Conservation (phyloP, 2,888 invertebrate species). For the Cataglyphis albicans region DNA sequence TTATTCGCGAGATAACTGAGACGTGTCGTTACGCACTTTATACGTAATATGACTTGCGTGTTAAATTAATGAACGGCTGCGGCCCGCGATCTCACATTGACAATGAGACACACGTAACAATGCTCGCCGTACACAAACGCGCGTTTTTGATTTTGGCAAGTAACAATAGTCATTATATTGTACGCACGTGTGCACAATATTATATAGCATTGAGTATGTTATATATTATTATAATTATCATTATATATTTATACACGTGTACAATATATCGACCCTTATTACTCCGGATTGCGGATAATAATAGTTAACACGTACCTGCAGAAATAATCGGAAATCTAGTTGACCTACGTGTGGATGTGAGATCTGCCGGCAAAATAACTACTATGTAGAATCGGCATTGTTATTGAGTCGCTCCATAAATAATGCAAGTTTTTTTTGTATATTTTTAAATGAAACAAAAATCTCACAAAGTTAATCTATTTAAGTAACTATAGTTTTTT, state of each 20-base stretch:
- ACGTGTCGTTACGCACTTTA: conserved; percentile 50
- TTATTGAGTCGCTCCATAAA: conserved; percentile 49
- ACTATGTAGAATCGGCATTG: conserved; percentile 54
- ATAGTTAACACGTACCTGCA: conserved; percentile 55
- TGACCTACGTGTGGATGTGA: conserved; percentile 57
- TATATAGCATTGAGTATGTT: neutral
- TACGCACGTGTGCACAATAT: conserved; percentile 37
- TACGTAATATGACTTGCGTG: conserved; percentile 53
- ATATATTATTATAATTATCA: conserved; percentile 22
- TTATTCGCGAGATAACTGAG: conserved; percentile 46
- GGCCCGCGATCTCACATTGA: conserved; percentile 56
- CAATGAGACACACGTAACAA: conserved; percentile 57
- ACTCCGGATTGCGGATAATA: conserved; percentile 53
- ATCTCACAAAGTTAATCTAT: neutral
- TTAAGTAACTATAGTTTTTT: neutral
- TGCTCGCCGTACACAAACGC: conserved; percentile 52
- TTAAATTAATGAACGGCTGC: conserved; percentile 54
- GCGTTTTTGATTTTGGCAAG: conserved; percentile 52
- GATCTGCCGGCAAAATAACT: conserved; percentile 58
- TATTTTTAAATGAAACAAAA: neutral
- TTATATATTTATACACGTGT: conserved; percentile 13
- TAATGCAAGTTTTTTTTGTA: conserved; percentile 20
- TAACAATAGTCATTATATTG: conserved; percentile 55
- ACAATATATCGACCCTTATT: conserved; percentile 53
- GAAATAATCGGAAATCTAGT: conserved; percentile 57